These are phyloP conservation scores for Sebastes oblongus DNA, from an alignment of 2,797 vertebrate genomes.

Conservation along the genomic window DNA sequence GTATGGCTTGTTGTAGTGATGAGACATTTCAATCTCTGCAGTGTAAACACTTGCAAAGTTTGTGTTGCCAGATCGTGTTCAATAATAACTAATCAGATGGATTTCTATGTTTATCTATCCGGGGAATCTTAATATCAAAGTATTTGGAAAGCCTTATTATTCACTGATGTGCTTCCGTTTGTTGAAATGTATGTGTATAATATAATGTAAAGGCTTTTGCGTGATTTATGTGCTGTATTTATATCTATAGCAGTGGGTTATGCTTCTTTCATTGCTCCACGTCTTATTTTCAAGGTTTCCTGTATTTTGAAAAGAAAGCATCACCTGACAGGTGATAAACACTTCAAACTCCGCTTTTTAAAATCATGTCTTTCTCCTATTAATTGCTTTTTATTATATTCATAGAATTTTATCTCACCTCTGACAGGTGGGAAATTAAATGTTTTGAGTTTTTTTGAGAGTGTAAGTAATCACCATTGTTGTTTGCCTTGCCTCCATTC, in stretches of 20 bases:
- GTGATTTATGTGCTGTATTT: not conserved
- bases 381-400: not conserved
- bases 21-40: not conserved
- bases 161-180: constrained; percentile 1
- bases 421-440: not conserved
- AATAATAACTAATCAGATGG: not conserved
- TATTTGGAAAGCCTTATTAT: not conserved
- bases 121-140: not conserved
- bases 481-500: not conserved
- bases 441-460: not conserved
- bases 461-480: not conserved
- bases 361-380: not conserved
- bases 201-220: not conserved
- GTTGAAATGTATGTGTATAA: not conserved
- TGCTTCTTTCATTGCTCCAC: not conserved
- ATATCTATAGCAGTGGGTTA: not conserved
- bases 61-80: not conserved
- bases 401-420: not conserved
- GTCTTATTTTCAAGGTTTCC: not conserved
- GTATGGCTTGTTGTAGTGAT: not conserved
- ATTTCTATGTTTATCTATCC: not conserved
- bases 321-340: not conserved
- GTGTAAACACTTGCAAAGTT: constrained; percentile 9
- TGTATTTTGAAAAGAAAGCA: not conserved
- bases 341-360: not conserved